Percentiles rank a stretch among this genome's conserved stretches.
Conservation (phyloP, 2,888 invertebrate species). For the Mimumesa dahlbomi region DNA sequence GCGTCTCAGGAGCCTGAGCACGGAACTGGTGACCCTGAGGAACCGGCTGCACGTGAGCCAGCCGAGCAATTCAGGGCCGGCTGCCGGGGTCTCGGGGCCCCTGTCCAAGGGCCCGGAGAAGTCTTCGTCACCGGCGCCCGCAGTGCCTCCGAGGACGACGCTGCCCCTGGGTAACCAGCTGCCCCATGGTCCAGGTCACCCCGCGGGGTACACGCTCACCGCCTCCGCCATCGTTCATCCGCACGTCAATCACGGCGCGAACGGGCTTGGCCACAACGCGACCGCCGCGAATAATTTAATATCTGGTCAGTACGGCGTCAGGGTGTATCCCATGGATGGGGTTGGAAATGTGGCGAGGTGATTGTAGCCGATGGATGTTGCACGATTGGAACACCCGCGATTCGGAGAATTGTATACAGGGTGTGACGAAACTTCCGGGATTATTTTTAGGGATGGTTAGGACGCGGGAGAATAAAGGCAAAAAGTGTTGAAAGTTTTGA, state of each 20-base stretch:
- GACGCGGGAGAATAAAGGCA: too few species aligned
- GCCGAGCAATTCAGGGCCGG: conserved; percentile 75
- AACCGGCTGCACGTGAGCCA: conserved; percentile 92
- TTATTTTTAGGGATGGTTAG: too few species aligned
- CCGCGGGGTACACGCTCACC: conserved; percentile 75
- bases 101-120: conserved; percentile 67
- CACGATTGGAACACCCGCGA: too few species aligned
- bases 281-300: conserved; percentile 73
- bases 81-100: conserved; percentile 62
- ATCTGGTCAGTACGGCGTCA: conserved; percentile 71
- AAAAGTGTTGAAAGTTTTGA: too few species aligned
- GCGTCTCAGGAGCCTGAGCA: conserved; percentile 93
- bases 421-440: too few species aligned
- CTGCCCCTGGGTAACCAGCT: conserved; percentile 63
- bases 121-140: conserved; percentile 73
- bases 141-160: conserved; percentile 77
- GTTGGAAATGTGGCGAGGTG: too few species aligned
- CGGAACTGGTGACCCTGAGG: conserved; percentile 94
- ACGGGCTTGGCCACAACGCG: conserved; percentile 71
- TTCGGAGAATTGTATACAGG: too few species aligned
- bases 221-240: conserved; percentile 78
- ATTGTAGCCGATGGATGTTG: too few species aligned
- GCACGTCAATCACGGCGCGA: conserved; percentile 75
- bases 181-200: conserved; percentile 71
- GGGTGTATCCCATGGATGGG: too few species aligned